These are phyloP conservation scores for Nannoperca obscura DNA, from an alignment of 2,797 vertebrate genomes.

Conservation along the genomic window DNA sequence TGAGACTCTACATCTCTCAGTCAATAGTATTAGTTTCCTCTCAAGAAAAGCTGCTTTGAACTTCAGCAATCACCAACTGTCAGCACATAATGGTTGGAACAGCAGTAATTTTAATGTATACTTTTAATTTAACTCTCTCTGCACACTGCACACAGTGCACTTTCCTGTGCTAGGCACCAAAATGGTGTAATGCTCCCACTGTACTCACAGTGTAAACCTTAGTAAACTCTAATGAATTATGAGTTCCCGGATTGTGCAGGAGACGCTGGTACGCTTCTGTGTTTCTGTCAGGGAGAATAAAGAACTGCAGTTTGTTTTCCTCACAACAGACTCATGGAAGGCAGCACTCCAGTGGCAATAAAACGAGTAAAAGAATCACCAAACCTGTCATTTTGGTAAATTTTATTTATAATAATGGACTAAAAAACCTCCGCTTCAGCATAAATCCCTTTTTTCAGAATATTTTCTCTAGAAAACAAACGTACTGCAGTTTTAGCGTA, in stretches of 20 bases:
- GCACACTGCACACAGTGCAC: not conserved
- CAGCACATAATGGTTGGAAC: not conserved
- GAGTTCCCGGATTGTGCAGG: not conserved
- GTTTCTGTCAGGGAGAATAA: not conserved
- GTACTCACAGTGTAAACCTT: not conserved
- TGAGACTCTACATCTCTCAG: not conserved
- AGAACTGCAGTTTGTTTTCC: constrained; percentile 16
- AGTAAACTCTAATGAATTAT: not conserved
- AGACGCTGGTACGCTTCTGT: not conserved
- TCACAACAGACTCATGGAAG: constrained; percentile 23
- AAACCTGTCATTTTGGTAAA: constrained; percentile 21
- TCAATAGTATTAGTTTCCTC: not conserved
- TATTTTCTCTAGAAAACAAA: constrained; percentile 28
- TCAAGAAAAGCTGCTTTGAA: not conserved
- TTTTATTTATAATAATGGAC: constrained; percentile 21
- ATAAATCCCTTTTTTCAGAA: constrained; percentile 1
- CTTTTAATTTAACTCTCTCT: not conserved
- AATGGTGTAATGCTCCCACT: not conserved
- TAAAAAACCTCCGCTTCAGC: constrained; percentile 18
- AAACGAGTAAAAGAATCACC: constrained; percentile 15
- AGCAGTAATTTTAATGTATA: not conserved
- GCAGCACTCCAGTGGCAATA: constrained; percentile 19
- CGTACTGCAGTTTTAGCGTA: constrained; percentile 20
- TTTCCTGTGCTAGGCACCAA: no score
- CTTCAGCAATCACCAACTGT: not conserved